Evolutionary conservation across 2,888 invertebrate species (phyloP).

Genomic region (Dimorphilus gyrociliatus): DNA sequence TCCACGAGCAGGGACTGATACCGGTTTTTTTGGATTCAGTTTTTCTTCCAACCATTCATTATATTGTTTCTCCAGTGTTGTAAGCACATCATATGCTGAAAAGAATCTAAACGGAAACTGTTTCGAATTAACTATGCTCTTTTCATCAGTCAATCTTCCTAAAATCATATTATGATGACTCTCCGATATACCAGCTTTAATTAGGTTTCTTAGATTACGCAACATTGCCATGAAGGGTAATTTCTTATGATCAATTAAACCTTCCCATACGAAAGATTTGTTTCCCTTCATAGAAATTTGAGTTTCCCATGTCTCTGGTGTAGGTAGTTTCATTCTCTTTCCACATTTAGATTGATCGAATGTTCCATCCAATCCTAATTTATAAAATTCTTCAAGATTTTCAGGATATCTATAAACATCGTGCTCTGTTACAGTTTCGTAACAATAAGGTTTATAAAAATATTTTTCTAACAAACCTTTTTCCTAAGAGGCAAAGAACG

Average conservation of each 20-base stretch:
- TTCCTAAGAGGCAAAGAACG: slow-evolving; percentile 40
- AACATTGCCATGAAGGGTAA: slow-evolving; percentile 42
- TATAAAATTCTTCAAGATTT: slow-evolving; percentile 31
- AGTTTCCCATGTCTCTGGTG: slow-evolving; percentile 42
- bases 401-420: slow-evolving; percentile 33
- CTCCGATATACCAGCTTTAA: slow-evolving; percentile 36
- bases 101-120: slow-evolving; percentile 41
- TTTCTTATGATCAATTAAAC: slow-evolving; percentile 39
- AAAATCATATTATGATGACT: slow-evolving; percentile 36
- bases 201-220: slow-evolving; percentile 39
- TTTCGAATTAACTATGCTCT: slow-evolving; percentile 34
- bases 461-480: slow-evolving; percentile 36
- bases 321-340: slow-evolving; percentile 40
- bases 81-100: slow-evolving; percentile 37
- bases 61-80: slow-evolving; percentile 24
- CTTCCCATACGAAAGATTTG: slow-evolving; percentile 38
- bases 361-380: slow-evolving; percentile 30
- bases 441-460: too few relatives aligned
- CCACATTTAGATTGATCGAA: slow-evolving; percentile 36
- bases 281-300: slow-evolving; percentile 39
- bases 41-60: too few relatives aligned
- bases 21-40: too few relatives aligned
- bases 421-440: slow-evolving; percentile 5
- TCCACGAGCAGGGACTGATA: too few relatives aligned
- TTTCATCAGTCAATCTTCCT: slow-evolving; percentile 34